These are phyloP conservation scores for Diloba caeruleocephala DNA, from an alignment of 2,888 invertebrate species.

Conservation along the genomic window DNA sequence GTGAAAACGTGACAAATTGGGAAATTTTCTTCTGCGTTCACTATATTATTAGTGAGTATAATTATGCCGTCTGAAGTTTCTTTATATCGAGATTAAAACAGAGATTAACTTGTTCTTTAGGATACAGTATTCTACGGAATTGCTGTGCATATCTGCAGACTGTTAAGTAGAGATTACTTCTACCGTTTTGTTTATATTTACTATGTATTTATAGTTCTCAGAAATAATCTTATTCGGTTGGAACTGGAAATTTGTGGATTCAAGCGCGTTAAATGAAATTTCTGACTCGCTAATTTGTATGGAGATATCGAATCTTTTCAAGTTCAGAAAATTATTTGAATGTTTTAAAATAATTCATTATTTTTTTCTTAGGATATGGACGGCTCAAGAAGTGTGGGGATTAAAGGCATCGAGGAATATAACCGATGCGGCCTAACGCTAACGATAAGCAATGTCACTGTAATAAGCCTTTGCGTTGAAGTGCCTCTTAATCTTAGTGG, in stretches of 20 bases:
- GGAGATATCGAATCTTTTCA: no score
- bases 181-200: no score
- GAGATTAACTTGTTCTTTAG: conserved; percentile 13
- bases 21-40: no score
- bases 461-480: conserved; percentile 23
- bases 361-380: background rate
- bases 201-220: no score
- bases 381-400: conserved; percentile 3
- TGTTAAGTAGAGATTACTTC: conserved; percentile 21
- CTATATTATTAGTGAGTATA: no score
- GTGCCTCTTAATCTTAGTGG: conserved; percentile 16
- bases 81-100: conserved; percentile 21
- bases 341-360: no score
- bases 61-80: conserved; percentile 11
- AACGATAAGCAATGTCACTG: conserved; percentile 24
- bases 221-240: no score
- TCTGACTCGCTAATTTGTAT: no score
- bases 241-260: no score
- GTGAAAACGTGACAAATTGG: no score
- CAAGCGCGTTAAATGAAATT: no score
- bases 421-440: conserved; percentile 18
- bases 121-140: conserved; percentile 6
- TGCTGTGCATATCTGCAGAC: conserved; percentile 8
- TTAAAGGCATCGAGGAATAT: conserved; percentile 5
- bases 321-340: no score